These are phyloP conservation scores for Protaetia brevitarsis DNA, from an alignment of 1,140 invertebrate genomes.

Conservation along the genomic window DNA sequence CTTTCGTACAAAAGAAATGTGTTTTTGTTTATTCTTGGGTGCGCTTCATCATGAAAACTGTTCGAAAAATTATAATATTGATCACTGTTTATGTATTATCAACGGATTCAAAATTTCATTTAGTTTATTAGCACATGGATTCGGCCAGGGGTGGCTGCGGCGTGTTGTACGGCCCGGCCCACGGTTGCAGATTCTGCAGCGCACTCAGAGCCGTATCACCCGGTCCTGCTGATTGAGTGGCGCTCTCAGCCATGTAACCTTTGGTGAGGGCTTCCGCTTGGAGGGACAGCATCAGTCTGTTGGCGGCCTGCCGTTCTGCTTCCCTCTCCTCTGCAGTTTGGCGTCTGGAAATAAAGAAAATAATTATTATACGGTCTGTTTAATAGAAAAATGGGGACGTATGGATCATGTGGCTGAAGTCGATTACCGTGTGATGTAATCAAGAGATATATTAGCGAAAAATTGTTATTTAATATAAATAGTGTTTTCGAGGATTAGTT, in stretches of 20 bases:
- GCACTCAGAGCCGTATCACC: slow-evolving; percentile 62
- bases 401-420: too few relatives aligned
- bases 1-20: background rate
- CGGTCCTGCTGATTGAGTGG: slow-evolving; percentile 53
- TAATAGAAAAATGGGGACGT: too few relatives aligned
- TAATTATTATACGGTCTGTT: too few relatives aligned
- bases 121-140: slow-evolving; percentile 47
- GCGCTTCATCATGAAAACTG: background rate
- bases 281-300: slow-evolving; percentile 90
- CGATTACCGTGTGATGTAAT: too few relatives aligned
- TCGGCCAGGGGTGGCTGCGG: slow-evolving; percentile 58
- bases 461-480: too few relatives aligned
- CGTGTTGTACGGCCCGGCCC: slow-evolving; percentile 69
- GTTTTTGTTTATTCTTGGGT: background rate
- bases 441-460: too few relatives aligned
- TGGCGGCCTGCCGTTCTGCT: slow-evolving; percentile 93
- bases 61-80: background rate
- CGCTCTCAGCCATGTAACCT: slow-evolving; percentile 60
- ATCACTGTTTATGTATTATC: slow-evolving; percentile 1
- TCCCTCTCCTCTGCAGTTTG: slow-evolving; percentile 97
- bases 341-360: slow-evolving; percentile 66
- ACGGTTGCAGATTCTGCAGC: slow-evolving; percentile 86
- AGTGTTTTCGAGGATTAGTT: too few relatives aligned
- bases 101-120: background rate
- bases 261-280: slow-evolving; percentile 91